Evolutionary conservation across 1,140 invertebrate species (phyloP), one percentile per base, ranked within the genome.

Genomic region (Drosophila mayri): DNA sequence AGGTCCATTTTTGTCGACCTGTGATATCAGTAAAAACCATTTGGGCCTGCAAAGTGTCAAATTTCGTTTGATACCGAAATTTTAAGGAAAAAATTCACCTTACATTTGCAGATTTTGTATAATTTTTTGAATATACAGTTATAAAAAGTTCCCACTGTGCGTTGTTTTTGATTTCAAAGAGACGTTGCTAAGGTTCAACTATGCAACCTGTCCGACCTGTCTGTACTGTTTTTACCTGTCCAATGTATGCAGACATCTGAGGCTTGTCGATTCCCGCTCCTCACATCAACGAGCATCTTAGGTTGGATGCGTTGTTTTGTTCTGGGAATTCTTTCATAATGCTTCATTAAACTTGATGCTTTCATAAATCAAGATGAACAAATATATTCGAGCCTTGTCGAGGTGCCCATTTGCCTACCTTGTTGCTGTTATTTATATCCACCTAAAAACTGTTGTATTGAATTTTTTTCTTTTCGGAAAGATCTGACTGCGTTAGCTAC

Each of bases 281-380:
- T 38, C 35, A 54, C 50, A 54, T 38, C 35, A 22, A 37, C 50
- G 9, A 9, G 37, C 18, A 22, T 22, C 50, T 37, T 16, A 10
- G 25, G 50, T 35, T 52, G 18, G 4, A 22, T 22, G 38, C 52
- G 22, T 38, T 55, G 49, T 38, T 55, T 55, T 55, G 52, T 38
- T 55, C 35, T 55, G 14, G 20, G 35, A 55, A 38, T 22, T 38
- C 32, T 22, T 55, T 55, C 35, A 25, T 55, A 38, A 55, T 55
- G 52, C 52, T 55, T 35, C 52, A 55, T 55, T 55, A 55, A 55
- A 25, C 35, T 38, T 55, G 11, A 55, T 55, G 52, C 20, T 38
- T 22, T 55, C 35, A 55, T 55, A 55, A 14, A 55, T 55, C 35
- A 38, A 55, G 52, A 55, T 38, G 52, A 55, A 55, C 52, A 55